These are phyloP conservation scores for Rhea americana DNA, from an alignment of 2,113 vertebrate genomes.

Conservation along the genomic window DNA sequence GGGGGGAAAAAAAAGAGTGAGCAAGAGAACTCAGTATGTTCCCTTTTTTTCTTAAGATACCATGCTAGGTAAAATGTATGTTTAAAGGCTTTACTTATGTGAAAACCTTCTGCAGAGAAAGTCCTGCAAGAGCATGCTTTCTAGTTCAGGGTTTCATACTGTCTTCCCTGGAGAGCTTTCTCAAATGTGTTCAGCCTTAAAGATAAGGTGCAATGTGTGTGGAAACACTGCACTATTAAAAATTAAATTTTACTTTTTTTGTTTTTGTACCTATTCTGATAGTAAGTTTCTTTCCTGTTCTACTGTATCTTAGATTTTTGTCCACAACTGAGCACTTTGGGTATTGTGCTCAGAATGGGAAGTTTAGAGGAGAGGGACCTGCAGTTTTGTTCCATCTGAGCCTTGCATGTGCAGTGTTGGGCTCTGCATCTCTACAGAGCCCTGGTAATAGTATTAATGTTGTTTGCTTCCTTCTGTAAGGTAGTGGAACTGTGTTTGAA, in stretches of 20 bases:
- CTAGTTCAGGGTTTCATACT: neutral
- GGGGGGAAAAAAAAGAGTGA: neutral
- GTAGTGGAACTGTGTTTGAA: slow-evolving; percentile 15
- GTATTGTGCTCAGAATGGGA: neutral
- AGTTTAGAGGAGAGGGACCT: neutral
- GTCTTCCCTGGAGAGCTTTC: neutral
- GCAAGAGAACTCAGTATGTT: neutral
- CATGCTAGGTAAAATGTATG: neutral
- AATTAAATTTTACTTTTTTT: neutral
- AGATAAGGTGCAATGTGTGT: neutral
- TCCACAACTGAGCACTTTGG: rapidly evolving
- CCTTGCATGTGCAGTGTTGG: neutral
- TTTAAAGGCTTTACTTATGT: neutral
- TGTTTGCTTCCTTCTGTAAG: neutral
- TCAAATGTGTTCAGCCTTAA: neutral
- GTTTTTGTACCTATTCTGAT: neutral
- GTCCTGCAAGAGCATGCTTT: neutral
- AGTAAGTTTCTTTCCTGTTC: neutral
- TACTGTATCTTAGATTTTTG: neutral
- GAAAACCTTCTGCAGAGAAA: neutral
- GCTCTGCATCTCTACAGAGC: neutral
- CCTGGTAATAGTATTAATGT: neutral
- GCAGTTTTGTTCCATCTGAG: neutral
- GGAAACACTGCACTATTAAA: neutral
- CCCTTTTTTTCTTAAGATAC: neutral